Conservation (phyloP, 2,113 vertebrate genomes). For the Pyrgilauda ruficollis region DNA sequence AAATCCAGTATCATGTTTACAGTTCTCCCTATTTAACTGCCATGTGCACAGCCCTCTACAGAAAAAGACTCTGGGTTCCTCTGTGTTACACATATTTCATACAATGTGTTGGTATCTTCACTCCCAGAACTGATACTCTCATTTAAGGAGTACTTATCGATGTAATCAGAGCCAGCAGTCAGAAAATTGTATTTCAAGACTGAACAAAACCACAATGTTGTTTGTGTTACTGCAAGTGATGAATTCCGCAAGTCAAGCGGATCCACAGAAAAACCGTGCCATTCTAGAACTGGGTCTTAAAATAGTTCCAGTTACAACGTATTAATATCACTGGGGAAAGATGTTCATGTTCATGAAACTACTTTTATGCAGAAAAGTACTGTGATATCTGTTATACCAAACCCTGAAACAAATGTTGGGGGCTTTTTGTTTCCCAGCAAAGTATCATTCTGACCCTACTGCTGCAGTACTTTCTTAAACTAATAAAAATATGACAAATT, state of each 20-base stretch:
- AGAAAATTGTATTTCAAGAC: neutral
- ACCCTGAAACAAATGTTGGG: neutral
- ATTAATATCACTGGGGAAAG: neutral
- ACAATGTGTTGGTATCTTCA: neutral
- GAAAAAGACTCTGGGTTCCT: neutral
- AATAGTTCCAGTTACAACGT: neutral
- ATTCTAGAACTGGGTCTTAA: neutral
- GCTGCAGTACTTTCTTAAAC: neutral
- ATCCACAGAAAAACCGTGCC: neutral
- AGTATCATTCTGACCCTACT: neutral
- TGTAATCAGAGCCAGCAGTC: neutral
- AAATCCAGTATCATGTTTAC: neutral
- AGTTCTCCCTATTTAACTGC: neutral
- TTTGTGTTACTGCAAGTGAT: neutral
- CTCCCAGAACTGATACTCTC: neutral
- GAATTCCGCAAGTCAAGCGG: neutral
- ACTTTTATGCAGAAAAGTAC: neutral
- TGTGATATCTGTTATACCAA: neutral
- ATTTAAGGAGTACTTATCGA: neutral
- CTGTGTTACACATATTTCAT: fast-evolving
- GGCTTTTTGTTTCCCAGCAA: neutral
- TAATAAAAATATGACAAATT: neutral
- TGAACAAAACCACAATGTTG: neutral
- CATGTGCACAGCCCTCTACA: neutral
- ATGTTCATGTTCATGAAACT: neutral